Percentiles rank a stretch among this genome's conserved stretches.
Conservation (phyloP, 92 coral and sea anemone genomes). For the Isaurus tuberculatus region DNA sequence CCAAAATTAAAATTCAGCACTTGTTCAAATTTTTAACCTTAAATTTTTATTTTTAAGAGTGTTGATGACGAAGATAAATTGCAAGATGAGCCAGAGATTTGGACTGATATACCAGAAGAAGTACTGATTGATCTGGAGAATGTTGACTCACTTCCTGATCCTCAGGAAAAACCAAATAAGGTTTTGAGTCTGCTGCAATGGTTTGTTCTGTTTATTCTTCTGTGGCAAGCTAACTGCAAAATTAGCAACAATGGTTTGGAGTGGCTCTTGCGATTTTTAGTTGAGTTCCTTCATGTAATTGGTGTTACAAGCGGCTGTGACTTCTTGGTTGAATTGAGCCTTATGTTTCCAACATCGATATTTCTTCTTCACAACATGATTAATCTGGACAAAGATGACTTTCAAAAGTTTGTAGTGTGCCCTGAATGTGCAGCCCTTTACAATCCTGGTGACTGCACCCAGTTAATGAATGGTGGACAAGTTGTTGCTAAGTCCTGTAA, state of each 20-base stretch:
- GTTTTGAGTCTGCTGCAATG: constrained; percentile 49
- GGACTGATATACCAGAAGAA: constrained; percentile 60
- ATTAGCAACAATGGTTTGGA: constrained; percentile 76
- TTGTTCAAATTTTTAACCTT: not conserved
- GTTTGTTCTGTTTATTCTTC: constrained; percentile 54
- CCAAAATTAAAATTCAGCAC: not conserved
- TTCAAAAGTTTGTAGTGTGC: constrained; percentile 68
- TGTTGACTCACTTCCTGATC: constrained; percentile 63
- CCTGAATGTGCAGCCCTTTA: constrained; percentile 57
- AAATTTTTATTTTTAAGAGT: not conserved
- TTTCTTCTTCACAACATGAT: constrained; percentile 59
- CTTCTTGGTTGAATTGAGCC: constrained; percentile 52
- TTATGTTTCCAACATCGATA: constrained; percentile 64
- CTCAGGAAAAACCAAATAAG: constrained; percentile 26
- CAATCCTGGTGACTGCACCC: constrained; percentile 56
- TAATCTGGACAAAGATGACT: constrained; percentile 57
- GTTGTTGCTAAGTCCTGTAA: constrained; percentile 4
- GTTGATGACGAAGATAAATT: constrained; percentile 5
- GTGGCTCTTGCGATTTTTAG: constrained; percentile 67
- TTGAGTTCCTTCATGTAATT: constrained; percentile 62
- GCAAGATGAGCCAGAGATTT: constrained; percentile 56
- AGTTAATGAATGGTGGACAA: not conserved
- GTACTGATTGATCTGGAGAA: constrained; percentile 19
- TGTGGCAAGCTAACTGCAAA: constrained; percentile 73
- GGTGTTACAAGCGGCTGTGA: constrained; percentile 55